Percentiles rank a stretch among this genome's conserved stretches.
Evolutionary conservation across 2,113 vertebrate genomes (phyloP).

Genomic region (Oplegnathus fasciatus): DNA sequence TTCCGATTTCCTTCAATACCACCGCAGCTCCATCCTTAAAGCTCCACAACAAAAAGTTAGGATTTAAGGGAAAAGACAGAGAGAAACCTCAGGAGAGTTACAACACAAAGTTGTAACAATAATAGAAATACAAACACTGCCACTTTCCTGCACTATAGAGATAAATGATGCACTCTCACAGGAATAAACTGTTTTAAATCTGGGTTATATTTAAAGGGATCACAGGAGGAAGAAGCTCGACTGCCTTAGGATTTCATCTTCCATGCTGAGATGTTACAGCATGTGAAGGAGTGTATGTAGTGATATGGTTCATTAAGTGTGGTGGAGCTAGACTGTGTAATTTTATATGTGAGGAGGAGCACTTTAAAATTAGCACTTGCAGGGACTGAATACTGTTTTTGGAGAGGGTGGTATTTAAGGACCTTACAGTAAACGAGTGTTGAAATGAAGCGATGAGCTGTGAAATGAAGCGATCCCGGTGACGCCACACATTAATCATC

Average conservation of each 20-base stretch:
- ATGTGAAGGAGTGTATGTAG: not conserved
- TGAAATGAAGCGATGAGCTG: not conserved
- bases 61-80: not conserved
- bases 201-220: not conserved
- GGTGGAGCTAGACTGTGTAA: not conserved
- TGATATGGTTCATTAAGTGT: not conserved
- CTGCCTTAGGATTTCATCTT: conserved; percentile 12
- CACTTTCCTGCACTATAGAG: not conserved
- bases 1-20: not conserved
- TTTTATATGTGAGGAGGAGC: conserved; percentile 28
- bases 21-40: not conserved
- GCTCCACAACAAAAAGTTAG: not conserved
- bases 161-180: not conserved
- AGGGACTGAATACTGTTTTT: conserved; percentile 18
- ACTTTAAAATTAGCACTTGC: conserved; percentile 47
- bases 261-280: conserved; percentile 24
- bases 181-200: conserved; percentile 12
- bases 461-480: not conserved
- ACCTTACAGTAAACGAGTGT: not conserved
- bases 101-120: not conserved
- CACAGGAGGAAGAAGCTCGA: not conserved
- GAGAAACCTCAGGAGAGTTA: not conserved
- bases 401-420: not conserved
- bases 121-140: not conserved
- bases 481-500: not conserved